These are phyloP conservation scores for Coracopsis vasa DNA, from an alignment of 2,113 vertebrate genomes.

Conservation along the genomic window DNA sequence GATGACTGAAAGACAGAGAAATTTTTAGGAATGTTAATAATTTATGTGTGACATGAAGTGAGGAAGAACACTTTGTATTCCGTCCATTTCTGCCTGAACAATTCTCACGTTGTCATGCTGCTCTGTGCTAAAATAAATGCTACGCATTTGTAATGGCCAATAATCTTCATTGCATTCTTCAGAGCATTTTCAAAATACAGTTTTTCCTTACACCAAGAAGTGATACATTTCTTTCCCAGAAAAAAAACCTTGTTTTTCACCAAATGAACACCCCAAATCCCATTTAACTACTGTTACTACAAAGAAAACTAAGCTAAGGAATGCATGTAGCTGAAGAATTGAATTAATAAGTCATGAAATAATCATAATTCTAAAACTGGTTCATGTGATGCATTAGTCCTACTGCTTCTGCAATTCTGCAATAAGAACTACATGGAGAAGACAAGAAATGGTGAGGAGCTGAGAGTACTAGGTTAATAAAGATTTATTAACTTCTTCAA, in stretches of 20 bases:
- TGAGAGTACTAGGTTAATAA: not conserved
- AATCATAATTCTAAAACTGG: not conserved
- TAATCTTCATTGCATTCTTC: not conserved
- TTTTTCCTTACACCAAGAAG: not conserved
- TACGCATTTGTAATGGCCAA: not conserved
- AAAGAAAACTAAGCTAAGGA: not conserved
- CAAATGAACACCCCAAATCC: not conserved
- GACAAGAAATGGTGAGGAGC: not conserved
- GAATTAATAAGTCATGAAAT: not conserved
- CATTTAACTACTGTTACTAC: not conserved
- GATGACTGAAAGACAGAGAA: not conserved
- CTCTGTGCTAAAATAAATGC: not conserved
- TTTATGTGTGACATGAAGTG: not conserved
- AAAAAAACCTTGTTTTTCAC: not conserved
- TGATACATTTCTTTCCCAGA: not conserved
- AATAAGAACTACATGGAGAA: not conserved
- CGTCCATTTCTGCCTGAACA: not conserved
- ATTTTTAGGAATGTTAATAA: slow-evolving; percentile 29
- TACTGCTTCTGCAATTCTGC: not conserved
- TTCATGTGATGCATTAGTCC: not conserved
- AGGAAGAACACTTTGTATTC: not conserved
- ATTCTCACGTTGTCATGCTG: not conserved
- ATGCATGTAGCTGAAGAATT: not conserved
- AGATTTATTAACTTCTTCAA: not conserved
- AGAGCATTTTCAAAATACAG: not conserved